phyloP scores from a whole-genome alignment of 2,113 vertebrate species.

The Toxotes jaculatrix region DNA sequence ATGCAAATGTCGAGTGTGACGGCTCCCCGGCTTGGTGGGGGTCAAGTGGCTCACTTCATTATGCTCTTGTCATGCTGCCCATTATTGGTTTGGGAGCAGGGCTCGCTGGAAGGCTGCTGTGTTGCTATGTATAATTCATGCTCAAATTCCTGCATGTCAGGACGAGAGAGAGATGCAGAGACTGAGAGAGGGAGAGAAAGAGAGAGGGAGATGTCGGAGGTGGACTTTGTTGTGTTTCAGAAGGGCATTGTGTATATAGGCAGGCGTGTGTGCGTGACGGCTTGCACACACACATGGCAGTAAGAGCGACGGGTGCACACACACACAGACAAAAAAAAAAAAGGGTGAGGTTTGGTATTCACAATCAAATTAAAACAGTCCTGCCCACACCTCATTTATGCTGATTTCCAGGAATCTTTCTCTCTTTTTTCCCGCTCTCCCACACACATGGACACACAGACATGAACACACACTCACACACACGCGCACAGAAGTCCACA shows the following conservation, averaged over 20 bases:
- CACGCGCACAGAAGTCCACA: neutral
- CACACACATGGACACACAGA: slow-evolving; percentile 6
- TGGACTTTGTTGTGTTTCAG: slow-evolving; percentile 64
- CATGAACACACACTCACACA: slow-evolving; percentile 30
- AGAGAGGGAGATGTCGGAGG: slow-evolving; percentile 44
- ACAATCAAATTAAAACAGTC: slow-evolving; percentile 59
- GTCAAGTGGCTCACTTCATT: slow-evolving; percentile 86
- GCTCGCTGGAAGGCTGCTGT: slow-evolving; percentile 74
- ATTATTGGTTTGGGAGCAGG: slow-evolving; percentile 77
- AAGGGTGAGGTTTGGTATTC: slow-evolving; percentile 43
- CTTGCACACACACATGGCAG: slow-evolving; percentile 13
- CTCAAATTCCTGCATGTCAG: slow-evolving; percentile 81
- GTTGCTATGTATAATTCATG: slow-evolving; percentile 86
- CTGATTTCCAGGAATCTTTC: slow-evolving; percentile 43
- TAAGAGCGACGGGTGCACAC: neutral
- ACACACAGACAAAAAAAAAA: slow-evolving; percentile 26
- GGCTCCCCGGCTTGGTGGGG: slow-evolving; percentile 75
- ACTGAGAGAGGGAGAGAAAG: slow-evolving; percentile 5
- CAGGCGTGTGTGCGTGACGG: slow-evolving; percentile 34
- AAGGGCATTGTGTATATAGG: slow-evolving; percentile 46
- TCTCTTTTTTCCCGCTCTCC: neutral
- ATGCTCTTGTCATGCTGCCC: slow-evolving; percentile 84
- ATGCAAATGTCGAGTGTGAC: slow-evolving; percentile 84
- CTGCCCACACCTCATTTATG: slow-evolving; percentile 46
- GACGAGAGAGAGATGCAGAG: slow-evolving; percentile 45